Base-by-base conservation (phyloP, 2,888 invertebrate species). In the Apamea epomidion region DNA sequence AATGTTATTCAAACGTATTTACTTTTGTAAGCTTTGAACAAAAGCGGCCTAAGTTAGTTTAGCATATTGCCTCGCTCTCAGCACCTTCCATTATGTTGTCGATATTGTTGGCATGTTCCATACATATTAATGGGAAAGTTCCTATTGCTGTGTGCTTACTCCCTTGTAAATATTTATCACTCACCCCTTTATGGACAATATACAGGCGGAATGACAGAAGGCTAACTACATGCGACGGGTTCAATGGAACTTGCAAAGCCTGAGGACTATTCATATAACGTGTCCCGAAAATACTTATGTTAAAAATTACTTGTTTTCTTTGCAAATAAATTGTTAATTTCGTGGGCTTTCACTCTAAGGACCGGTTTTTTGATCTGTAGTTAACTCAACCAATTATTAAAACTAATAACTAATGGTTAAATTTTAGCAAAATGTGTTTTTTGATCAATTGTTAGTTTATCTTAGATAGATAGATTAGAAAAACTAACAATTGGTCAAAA, bases 81-180 rank as follows among this genome's bases (percentile, higher is more conserved):
- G 54, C n/a, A 68, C 76, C 65, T 74, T 74, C 83, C 64, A 75
- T 84, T 62, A 74, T 74, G 14, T 21, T 29, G 14, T 68, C 37
- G 64, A 79, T 78, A 70, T 76, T 67, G 65, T 78, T 78, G 45
- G 74, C 64, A n/a, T 70, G 78, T 70, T 69, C 72, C 77, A 81
- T 88, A 81, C 58, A 87, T 87, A 88, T 85, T 88, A 81, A 88
- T 78, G 76, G 48, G 45, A 69, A 80, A 71, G 71, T 79, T 88
- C 51, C 65, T 62, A 80, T 81, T 73, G 58, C n/a, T 78, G 74
- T 78, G 51, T 82, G 25, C 79, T 62, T 81, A 67, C 75, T 74
- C 62, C 67, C 72, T 83, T 69, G 82, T 77, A 69, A 82, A 85
- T 87, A 77, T 82, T 78, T 77, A 78, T 65, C 70, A 51, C 45